These are phyloP conservation scores for Drosophila subobscura DNA, from an alignment of 1,140 invertebrate genomes.

Conservation along the genomic window DNA sequence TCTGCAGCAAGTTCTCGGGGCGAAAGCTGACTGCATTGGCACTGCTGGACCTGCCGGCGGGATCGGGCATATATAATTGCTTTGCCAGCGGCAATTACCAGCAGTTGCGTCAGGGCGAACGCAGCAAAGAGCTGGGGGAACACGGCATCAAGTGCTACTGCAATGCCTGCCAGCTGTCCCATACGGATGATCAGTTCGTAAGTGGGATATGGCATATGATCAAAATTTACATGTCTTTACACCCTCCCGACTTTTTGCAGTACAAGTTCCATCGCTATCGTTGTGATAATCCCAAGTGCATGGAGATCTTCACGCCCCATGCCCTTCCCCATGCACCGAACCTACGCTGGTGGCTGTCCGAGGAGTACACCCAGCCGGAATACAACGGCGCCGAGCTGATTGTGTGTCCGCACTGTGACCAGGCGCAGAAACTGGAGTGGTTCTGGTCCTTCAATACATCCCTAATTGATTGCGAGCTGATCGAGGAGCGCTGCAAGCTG, in stretches of 20 bases:
- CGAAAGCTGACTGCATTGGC: constrained; percentile 59
- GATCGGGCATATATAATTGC: constrained; percentile 58
- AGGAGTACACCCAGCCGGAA: constrained; percentile 60
- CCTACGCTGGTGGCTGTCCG: constrained; percentile 66
- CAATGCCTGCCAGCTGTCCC: constrained; percentile 51
- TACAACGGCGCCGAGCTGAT: constrained; percentile 63
- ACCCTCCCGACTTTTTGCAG: constrained; percentile 9
- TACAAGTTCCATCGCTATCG: constrained; percentile 74
- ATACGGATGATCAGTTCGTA: constrained; percentile 69
- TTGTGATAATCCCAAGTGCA: constrained; percentile 75
- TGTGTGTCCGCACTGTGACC: constrained; percentile 53
- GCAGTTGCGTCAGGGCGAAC: constrained; percentile 46
- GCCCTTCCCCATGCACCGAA: constrained; percentile 52
- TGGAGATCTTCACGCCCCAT: constrained; percentile 65
- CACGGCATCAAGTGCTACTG: constrained; percentile 63
- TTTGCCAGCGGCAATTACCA: constrained; percentile 61
- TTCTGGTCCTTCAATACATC: constrained; percentile 65
- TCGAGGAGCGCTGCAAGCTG: constrained; percentile 71
- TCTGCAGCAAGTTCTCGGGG: constrained; percentile 59
- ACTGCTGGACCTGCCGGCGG: constrained; percentile 51
- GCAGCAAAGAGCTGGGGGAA: constrained; percentile 37
- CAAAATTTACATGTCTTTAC: no score
- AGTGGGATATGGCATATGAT: constrained; percentile 16
- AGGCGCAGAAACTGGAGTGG: constrained; percentile 70
- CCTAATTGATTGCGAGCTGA: constrained; percentile 58